Conservation (phyloP, 1,140 invertebrate genomes). For the Euura lappo region DNA sequence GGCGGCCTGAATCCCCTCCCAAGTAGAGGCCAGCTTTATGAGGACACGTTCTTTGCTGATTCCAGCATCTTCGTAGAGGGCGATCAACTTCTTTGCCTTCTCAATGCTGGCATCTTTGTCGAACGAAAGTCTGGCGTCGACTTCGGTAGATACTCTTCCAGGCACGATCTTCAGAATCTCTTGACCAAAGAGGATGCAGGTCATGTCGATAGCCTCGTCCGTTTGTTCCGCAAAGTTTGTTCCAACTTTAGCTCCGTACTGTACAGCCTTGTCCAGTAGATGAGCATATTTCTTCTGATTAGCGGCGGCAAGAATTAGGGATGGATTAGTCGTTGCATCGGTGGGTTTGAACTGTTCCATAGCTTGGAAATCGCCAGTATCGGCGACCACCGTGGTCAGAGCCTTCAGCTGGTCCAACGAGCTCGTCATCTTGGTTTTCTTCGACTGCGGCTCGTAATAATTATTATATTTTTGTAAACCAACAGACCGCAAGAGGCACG, state of each 20-base stretch:
- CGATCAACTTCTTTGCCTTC: constrained; percentile 89
- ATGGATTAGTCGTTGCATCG: constrained; percentile 99
- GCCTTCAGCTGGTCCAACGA: constrained; percentile 88
- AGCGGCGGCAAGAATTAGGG: constrained; percentile 92
- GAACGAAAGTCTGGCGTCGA: constrained; percentile 97
- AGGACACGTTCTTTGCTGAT: constrained; percentile 92
- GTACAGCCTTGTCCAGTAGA: constrained; percentile 88
- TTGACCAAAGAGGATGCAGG: constrained; percentile 94
- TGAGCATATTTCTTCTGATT: constrained; percentile 89
- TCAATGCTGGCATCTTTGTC: constrained; percentile 89
- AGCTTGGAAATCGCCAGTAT: constrained; percentile 97
- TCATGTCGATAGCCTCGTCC: constrained; percentile 85
- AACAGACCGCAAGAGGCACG: no score
- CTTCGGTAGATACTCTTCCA: constrained; percentile 97
- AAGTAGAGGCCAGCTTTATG: constrained; percentile 97
- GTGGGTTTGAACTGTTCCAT: constrained; percentile 97
- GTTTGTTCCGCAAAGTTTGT: constrained; percentile 75
- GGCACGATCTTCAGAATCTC: constrained; percentile 99
- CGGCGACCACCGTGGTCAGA: constrained; percentile 93
- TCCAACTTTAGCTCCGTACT: constrained; percentile 80
- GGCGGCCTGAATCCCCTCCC: constrained; percentile 99
- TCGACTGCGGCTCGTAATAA: constrained; percentile 52
- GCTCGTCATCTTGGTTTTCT: constrained; percentile 67
- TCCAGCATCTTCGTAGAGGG: constrained; percentile 88
- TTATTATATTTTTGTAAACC: no score